Conservation (phyloP, 2,113 vertebrate genomes). For the Phainopepla nitens region DNA sequence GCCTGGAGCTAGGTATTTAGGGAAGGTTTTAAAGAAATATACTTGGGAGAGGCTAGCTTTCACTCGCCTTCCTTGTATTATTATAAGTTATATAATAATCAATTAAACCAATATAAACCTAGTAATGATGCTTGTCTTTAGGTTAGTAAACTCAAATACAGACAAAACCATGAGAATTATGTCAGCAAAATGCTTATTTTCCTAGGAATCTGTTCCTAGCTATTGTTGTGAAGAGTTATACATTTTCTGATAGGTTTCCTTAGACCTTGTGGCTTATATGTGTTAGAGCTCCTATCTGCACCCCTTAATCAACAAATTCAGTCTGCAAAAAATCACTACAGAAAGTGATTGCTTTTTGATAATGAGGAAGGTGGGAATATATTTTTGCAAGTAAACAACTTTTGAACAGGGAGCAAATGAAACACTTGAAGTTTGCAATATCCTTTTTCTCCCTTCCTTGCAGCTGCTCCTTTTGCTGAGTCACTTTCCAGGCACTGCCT, state of each 20-base stretch:
- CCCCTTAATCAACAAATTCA: accelerated
- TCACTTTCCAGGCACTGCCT: not conserved
- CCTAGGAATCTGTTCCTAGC: not conserved
- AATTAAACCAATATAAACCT: not conserved
- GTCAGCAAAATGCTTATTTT: not conserved
- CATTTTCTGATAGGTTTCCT: not conserved
- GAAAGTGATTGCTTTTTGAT: not conserved
- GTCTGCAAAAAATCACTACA: not conserved
- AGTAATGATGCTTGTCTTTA: not conserved
- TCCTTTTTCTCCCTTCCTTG: not conserved
- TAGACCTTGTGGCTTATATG: not conserved
- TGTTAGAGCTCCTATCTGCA: not conserved
- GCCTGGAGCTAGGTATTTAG: not conserved
- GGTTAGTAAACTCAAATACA: not conserved
- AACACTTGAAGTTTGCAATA: not conserved
- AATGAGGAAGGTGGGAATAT: not conserved
- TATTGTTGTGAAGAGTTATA: not conserved
- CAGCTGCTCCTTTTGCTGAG: not conserved
- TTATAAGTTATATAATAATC: not conserved
- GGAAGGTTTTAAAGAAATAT: not conserved
- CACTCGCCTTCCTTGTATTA: not conserved
- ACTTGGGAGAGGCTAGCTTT: not conserved
- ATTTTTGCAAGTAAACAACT: not conserved
- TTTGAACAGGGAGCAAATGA: not conserved
- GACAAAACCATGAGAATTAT: not conserved